phyloP scores from a whole-genome alignment of 2,797 vertebrate species.

The Karalla daura region DNA sequence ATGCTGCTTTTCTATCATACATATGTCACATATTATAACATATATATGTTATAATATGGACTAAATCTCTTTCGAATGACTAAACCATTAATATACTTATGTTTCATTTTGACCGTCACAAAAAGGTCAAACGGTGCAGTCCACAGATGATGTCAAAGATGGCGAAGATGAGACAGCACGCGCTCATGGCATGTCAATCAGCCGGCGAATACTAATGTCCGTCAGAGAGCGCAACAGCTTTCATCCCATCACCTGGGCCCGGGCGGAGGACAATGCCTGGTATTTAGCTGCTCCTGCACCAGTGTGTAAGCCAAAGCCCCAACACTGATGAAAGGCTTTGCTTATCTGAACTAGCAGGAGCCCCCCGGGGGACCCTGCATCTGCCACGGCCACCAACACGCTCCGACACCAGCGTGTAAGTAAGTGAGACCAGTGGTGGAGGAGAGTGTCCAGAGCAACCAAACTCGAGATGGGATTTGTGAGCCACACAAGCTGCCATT shows the following conservation, averaged over 20 bases:
- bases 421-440: slow-evolving; percentile 19
- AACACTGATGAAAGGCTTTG: slow-evolving; percentile 42
- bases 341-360: slow-evolving; percentile 54
- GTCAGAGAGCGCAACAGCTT: slow-evolving; percentile 39
- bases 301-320: slow-evolving; percentile 21
- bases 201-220: slow-evolving; percentile 49
- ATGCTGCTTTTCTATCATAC: too few species aligned
- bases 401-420: slow-evolving; percentile 19
- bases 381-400: slow-evolving; percentile 33
- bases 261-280: slow-evolving; percentile 43
- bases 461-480: slow-evolving; percentile 29
- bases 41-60: too few species aligned
- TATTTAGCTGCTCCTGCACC: slow-evolving; percentile 53
- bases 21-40: too few species aligned
- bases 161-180: slow-evolving; percentile 23
- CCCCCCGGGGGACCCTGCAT: slow-evolving; percentile 42
- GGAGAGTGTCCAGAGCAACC: slow-evolving; percentile 1
- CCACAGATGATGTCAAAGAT: too few species aligned
- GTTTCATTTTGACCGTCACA: too few species aligned
- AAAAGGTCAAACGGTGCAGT: too few species aligned
- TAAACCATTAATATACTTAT: too few species aligned
- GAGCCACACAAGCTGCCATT: slow-evolving; percentile 53
- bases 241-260: slow-evolving; percentile 71
- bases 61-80: too few species aligned
- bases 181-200: slow-evolving; percentile 25